Base-by-base conservation (phyloP, 2,113 vertebrate species). In the Pipa parva region DNA sequence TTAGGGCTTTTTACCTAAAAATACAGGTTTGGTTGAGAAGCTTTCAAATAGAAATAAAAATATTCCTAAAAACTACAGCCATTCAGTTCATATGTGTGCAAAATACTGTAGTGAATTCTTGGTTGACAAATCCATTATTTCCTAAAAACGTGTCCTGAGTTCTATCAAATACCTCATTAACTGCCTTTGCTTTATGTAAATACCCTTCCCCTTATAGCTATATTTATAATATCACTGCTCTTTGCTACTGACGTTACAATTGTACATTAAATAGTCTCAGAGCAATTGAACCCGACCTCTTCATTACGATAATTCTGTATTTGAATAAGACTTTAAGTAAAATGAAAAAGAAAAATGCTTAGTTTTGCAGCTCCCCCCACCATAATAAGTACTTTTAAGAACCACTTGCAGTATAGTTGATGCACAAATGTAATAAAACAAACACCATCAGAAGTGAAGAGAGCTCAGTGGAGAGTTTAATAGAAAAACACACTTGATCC, bases 371-470 rank as follows among this genome's bases (percentile, higher is more conserved):
- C 18, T 17, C 18, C 46, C 21, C 18, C 4, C 46, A 5, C 20
- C 46, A 15, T 50, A 22, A 42, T 1, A 31, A 33, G 66, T 56
- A 54, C 73, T 79, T 78, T 70, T 72, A 63, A 74, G 63, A 57
- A 52, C 1, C 1, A 72, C 72, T 75, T 71, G 54, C 66, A 46
- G 68, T 27, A 36, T 57, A 49, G 37, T 69, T 77, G 20, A 15
- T 75, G 66, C 39, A 29, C 63, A 70, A 70, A 72, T 72, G 42
- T 48, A 55, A 31, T 67, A 76, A 76, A 80, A 52, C 71, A 81
- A 84, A 81, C 48, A 77, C 31, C 72, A 69, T 1, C 33, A 36
- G 13, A 63, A 28, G 51, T 72, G 22, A 21, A 77, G 69, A 73
- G 79, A 75, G 64, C 77, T 76, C 76, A 55, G 28, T 74, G 64